Percentiles rank a stretch among this genome's conserved stretches.
Evolutionary conservation across 1,140 invertebrate species (phyloP).

Genomic region (Zaprionus nigranus): DNA sequence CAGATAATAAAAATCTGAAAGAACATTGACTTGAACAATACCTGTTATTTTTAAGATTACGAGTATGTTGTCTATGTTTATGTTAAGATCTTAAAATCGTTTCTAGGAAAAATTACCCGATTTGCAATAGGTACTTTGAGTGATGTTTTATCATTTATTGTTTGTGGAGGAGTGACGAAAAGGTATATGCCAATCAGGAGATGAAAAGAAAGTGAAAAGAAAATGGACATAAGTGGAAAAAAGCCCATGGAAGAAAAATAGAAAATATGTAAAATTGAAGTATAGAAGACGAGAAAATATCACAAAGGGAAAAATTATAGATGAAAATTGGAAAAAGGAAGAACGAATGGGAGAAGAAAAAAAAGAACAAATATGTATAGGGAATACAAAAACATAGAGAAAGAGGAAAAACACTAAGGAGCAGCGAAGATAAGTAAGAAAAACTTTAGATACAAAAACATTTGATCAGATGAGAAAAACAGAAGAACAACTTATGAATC

Average conservation of each 20-base stretch:
- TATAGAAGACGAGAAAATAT: background rate
- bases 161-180: background rate
- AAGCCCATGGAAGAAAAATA: background rate
- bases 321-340: background rate
- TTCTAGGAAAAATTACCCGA: no score
- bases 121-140: background rate
- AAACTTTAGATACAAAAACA: no score
- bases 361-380: background rate
- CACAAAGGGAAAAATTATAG: background rate
- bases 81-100: no score
- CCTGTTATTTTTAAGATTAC: no score
- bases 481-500: no score
- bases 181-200: background rate
- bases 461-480: no score
- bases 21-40: no score
- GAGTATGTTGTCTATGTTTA: no score
- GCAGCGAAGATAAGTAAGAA: no score
- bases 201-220: background rate
- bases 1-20: no score
- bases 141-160: slow-evolving; percentile 1
- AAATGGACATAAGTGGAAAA: background rate
- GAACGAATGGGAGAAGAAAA: no score
- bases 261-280: background rate
- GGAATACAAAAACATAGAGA: background rate
- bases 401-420: no score